A percentile compares a stretch with the other conserved stretches of the same genome.
phyloP scores from a whole-genome alignment of 2,797 vertebrate species.

The Adrianichthys oophorus region DNA sequence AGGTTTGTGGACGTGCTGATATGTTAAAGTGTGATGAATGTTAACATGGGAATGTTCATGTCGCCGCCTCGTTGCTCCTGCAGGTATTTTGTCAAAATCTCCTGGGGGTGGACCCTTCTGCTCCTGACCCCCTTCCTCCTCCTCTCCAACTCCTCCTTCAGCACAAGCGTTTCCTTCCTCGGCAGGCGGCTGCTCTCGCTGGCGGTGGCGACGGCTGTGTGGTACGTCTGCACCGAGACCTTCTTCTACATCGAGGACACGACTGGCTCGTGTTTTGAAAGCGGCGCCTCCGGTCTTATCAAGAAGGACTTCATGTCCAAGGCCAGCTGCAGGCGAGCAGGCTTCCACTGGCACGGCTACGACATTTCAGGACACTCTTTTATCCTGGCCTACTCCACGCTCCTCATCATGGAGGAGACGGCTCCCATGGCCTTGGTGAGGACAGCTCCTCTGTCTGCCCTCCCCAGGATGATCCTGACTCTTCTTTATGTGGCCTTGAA shows the following conservation, averaged over 20 bases:
- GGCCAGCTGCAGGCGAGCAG: constrained; percentile 76
- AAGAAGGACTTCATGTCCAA: constrained; percentile 67
- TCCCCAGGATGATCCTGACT: constrained; percentile 60
- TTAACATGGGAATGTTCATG: background rate
- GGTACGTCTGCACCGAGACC: constrained; percentile 83
- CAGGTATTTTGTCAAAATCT: constrained; percentile 95
- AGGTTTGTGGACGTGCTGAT: too few relatives aligned
- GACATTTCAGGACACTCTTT: constrained; percentile 98
- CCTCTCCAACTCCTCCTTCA: constrained; percentile 79
- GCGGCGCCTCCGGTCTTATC: background rate
- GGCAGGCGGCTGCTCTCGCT: constrained; percentile 79
- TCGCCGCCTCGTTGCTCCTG: background rate
- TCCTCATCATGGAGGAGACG: constrained; percentile 90
- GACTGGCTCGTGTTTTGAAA: constrained; percentile 82
- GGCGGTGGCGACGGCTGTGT: constrained; percentile 84
- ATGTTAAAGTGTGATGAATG: background rate
- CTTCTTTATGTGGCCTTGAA: constrained; percentile 84
- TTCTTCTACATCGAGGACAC: constrained; percentile 86
- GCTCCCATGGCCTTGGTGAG: constrained; percentile 79
- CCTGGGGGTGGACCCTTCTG: constrained; percentile 93
- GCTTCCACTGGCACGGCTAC: constrained; percentile 85
- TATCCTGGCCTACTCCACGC: constrained; percentile 87
- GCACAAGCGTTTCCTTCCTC: constrained; percentile 59
- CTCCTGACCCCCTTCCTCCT: constrained; percentile 90
- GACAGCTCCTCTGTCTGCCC: constrained; percentile 33